Evolutionary conservation across 2,888 invertebrate genomes (phyloP), one percentile per base, ranked within the genome.

Genomic region (Amblyjoppa fuscipennis): DNA sequence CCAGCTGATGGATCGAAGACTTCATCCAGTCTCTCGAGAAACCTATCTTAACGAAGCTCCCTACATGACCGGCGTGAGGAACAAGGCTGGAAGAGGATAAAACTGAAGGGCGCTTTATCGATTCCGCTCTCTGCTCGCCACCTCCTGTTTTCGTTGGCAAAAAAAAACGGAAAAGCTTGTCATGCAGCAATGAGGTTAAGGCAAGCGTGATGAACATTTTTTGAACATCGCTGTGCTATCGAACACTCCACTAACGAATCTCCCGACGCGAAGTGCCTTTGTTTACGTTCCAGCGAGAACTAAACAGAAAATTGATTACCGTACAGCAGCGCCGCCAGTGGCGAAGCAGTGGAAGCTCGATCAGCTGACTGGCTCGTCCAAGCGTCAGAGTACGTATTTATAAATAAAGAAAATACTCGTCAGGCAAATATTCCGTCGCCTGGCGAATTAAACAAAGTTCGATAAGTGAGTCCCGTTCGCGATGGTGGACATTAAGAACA

Each of bases 401-500:
- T 80, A 85, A 85, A 85, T 81, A 85, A 79, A 25, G 51, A 61
- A 49, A 51, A 61, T 81, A 69, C 71, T 49, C 78, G 81, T 85
- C 82, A 80, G 77, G 83, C 81, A 79, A n/a, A 59, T 73, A 73
- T 25, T 34, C 16, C 31, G 49, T 16, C 9, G 81, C 83, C 71
- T 83, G 81, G 70, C 77, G 68, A 77, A 77, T 78, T 79, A 56
- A 82, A 59, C 64, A 31, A 64, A 49, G 80, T 82, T 80, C 84
- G 82, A 75, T 86, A 85, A 87, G 56, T 87, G 70, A 76, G 84
- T 70, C 83, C 31, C 64, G 80, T 76, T 53, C 78, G 81, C 83
- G 90, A 97, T 97, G 97, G 96, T 96, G 90, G 97, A 97, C 90
- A 95, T 96, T 84, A 97, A 96, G 95, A 95, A 96, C 68, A 96